A percentile compares a stretch with the other conserved stretches of the same genome.
These are phyloP conservation scores for Zaprionus obscuricornis DNA, from an alignment of 2,888 invertebrate species.

Conservation along the genomic window DNA sequence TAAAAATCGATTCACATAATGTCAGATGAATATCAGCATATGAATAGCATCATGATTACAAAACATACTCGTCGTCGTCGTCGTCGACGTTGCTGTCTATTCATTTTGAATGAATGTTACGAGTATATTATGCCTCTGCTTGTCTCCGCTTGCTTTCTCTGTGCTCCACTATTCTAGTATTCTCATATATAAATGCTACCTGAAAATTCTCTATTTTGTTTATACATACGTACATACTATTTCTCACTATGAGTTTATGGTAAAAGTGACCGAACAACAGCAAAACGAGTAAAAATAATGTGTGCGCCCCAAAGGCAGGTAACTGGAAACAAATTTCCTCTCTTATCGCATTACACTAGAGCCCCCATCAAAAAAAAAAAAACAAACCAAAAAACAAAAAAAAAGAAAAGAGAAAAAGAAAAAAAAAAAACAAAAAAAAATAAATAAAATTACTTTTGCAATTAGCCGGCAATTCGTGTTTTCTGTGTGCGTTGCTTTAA, in stretches of 20 bases:
- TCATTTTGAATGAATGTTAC: conserved; percentile 28
- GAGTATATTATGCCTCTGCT: too few relatives aligned
- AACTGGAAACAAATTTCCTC: conserved; percentile 49
- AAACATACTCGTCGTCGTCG: conserved; percentile 1
- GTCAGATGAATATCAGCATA: conserved; percentile 52
- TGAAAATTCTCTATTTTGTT: conserved; percentile 33
- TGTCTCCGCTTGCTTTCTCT: too few relatives aligned
- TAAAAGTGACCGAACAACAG: conserved; percentile 22
- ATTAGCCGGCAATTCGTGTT: conserved; percentile 44
- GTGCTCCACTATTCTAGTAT: too few relatives aligned
- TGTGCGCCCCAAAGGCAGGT: conserved; percentile 26
- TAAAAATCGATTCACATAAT: conserved; percentile 41
- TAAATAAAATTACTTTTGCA: conserved; percentile 57
- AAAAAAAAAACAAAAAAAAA: too few relatives aligned
- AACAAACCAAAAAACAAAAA: too few relatives aligned
- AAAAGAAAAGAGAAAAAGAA: too few relatives aligned
- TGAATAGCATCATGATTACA: conserved; percentile 45
- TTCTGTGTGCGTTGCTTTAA: conserved; percentile 9
- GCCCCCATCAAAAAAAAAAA: conserved; percentile 46
- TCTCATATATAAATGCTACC: conserved; percentile 18
- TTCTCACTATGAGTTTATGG: conserved; percentile 28
- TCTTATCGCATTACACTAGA: conserved; percentile 53
- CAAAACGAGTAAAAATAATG: conserved; percentile 11
- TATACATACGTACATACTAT: conserved; percentile 24
- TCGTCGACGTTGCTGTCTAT: background rate